These are phyloP conservation scores for Branchellion lobata DNA, from an alignment of 2,888 invertebrate genomes.

Conservation along the genomic window DNA sequence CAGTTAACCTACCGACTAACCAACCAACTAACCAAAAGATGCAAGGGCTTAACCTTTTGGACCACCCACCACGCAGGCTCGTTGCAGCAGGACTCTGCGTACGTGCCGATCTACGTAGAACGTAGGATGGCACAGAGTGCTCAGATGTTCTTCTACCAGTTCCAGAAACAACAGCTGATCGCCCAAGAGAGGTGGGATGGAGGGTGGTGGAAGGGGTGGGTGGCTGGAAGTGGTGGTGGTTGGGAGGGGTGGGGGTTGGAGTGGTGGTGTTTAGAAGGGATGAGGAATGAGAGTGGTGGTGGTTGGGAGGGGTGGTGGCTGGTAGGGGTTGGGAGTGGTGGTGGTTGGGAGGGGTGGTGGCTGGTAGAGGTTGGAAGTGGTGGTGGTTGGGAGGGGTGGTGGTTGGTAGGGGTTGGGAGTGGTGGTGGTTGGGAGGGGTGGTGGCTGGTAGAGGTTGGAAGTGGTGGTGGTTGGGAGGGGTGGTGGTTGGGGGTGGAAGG, in stretches of 20 bases:
- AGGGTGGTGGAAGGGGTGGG: not conserved
- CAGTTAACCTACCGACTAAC: too few species aligned
- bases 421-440: not conserved
- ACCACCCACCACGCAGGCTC: not conserved
- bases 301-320: not conserved
- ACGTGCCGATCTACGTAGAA: conserved; percentile 36
- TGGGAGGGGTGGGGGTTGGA: not conserved
- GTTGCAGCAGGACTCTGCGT: not conserved
- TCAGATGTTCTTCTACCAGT: conserved; percentile 43
- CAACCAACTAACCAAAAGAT: too few species aligned
- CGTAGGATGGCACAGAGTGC: conserved; percentile 40
- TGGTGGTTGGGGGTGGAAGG: too few species aligned
- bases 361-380: too few species aligned
- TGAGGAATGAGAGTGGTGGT: not conserved
- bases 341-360: too few species aligned
- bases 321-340: too few species aligned
- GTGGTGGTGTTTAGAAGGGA: too few species aligned
- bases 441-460: too few species aligned
- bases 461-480: too few species aligned
- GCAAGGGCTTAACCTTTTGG: not conserved
- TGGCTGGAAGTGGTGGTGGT: not conserved
- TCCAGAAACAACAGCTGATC: conserved; percentile 37
- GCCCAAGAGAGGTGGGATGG: conserved; percentile 33
- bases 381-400: not conserved
- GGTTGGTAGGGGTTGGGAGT: not conserved